phyloP scores from a whole-genome alignment of 2,888 invertebrate species.

The Chymomyza amoena region DNA sequence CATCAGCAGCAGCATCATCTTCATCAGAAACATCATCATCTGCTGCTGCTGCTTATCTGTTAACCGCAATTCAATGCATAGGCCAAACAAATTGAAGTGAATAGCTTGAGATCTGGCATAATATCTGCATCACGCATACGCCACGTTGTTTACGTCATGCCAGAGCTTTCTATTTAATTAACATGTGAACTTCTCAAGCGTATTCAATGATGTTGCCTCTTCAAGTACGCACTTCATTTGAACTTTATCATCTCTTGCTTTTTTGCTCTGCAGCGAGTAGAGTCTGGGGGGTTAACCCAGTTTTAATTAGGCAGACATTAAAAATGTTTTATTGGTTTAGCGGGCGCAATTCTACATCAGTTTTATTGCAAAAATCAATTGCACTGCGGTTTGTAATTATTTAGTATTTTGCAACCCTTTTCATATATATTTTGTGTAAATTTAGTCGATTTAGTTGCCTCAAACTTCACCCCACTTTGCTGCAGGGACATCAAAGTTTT shows the following conservation, averaged over 20 bases:
- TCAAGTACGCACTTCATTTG: conserved; percentile 36
- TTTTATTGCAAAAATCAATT: conserved; percentile 38
- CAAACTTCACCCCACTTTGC: conserved; percentile 21
- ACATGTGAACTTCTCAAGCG: conserved; percentile 54
- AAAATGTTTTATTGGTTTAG: background rate
- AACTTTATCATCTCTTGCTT: conserved; percentile 9
- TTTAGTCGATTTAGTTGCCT: background rate
- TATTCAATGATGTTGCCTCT: conserved; percentile 45
- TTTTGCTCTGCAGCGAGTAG: background rate
- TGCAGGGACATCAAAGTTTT: conserved; percentile 58
- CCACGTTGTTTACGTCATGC: conserved; percentile 31
- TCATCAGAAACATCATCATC: background rate
- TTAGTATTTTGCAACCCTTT: conserved; percentile 8
- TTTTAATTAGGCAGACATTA: background rate
- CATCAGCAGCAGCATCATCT: background rate
- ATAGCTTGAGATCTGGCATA: conserved; percentile 19
- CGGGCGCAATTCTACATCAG: no score
- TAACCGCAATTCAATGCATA: conserved; percentile 65
- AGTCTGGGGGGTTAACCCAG: background rate
- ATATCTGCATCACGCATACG: conserved; percentile 46
- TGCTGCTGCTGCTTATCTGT: conserved; percentile 44
- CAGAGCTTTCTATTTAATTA: conserved; percentile 64
- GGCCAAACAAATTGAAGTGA: conserved; percentile 64
- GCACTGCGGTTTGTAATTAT: conserved; percentile 26
- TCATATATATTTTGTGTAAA: background rate